Evolutionary conservation across 2,888 invertebrate species (phyloP).

Genomic region (Scaptomyza tumidula): DNA sequence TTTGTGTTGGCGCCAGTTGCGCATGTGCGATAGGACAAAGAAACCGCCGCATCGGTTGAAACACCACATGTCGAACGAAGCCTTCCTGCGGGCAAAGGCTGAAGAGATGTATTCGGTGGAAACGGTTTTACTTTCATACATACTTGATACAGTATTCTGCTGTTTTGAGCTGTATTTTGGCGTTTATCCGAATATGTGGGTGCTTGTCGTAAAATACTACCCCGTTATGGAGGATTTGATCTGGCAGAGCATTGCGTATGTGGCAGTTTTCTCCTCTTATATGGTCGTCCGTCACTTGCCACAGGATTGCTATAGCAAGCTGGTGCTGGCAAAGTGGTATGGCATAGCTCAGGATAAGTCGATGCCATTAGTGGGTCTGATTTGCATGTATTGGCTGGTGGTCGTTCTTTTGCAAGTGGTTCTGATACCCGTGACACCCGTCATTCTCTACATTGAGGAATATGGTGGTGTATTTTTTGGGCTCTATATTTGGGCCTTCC

Average conservation of each 20-base stretch:
- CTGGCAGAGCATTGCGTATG: conserved; percentile 62
- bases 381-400: conserved; percentile 45
- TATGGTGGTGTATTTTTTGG: conserved; percentile 21
- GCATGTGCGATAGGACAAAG: neutral
- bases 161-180: conserved; percentile 49
- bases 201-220: conserved; percentile 26
- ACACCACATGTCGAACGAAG: conserved; percentile 9
- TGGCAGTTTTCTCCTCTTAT: conserved; percentile 44
- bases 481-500: conserved; percentile 49
- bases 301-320: conserved; percentile 40
- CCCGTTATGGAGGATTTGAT: conserved; percentile 22
- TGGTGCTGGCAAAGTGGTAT: conserved; percentile 46
- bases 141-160: conserved; percentile 50
- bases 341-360: conserved; percentile 17
- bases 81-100: conserved; percentile 30
- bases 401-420: conserved; percentile 52
- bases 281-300: conserved; percentile 52
- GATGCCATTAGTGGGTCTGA: conserved; percentile 50
- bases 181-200: conserved; percentile 46
- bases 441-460: conserved; percentile 46
- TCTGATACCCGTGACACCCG: conserved; percentile 48
- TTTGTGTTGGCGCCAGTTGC: conserved; percentile 58
- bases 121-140: conserved; percentile 10
- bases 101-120: conserved; percentile 38
- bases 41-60: conserved; percentile 17